Evolutionary conservation across 2,888 invertebrate genomes (phyloP), one percentile per base, ranked within the genome.

Genomic region (Chaetogeoica ovagalla): DNA sequence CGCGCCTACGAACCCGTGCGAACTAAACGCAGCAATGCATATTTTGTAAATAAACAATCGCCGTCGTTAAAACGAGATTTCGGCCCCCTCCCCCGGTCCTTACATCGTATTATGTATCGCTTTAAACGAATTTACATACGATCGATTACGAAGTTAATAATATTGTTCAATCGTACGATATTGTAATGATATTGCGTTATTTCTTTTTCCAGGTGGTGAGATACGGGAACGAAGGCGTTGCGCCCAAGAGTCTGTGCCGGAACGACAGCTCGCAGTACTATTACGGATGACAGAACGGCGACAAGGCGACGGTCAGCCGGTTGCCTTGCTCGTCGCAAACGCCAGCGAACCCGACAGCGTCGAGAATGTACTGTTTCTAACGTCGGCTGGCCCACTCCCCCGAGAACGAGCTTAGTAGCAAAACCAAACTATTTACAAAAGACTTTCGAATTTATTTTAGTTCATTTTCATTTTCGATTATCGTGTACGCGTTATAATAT

Each of bases 231-330:
- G 84, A 83, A 48, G 84, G 83, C 69, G 81, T 84, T 87, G 82
- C 89, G 87, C 89, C 91, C 0, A 87, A 91, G 85, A 90, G 90
- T 87, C 87, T 91, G 84, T 90, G 90, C 87, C 88, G 90, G 85
- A 89, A 89, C 86, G 89, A 90, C 83, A 91, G 90, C 85, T 90
- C 89, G 70, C 91, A 91, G 85, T 91, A 91, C 86, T 93, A 92
- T 86, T 93, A 92, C 85, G 93, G 92, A 90, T 93, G 92, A 92
- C 92, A 89, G 85, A 88, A 90, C 86, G 89, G 83, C 30, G 82
- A 82, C 82, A 83, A 83, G 77, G 81, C 71, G 81, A 68, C 82
- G 52, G 77, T 81, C 55, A 77, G 70, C 65, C 74, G 81, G 60
- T n/a, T 73, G 74, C 73, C 81, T 81, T 74, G 74, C 81, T 74